Percentiles rank a stretch among this genome's conserved stretches.
Evolutionary conservation across 2,888 invertebrate species (phyloP).

Genomic region (Drosophila putrida): DNA sequence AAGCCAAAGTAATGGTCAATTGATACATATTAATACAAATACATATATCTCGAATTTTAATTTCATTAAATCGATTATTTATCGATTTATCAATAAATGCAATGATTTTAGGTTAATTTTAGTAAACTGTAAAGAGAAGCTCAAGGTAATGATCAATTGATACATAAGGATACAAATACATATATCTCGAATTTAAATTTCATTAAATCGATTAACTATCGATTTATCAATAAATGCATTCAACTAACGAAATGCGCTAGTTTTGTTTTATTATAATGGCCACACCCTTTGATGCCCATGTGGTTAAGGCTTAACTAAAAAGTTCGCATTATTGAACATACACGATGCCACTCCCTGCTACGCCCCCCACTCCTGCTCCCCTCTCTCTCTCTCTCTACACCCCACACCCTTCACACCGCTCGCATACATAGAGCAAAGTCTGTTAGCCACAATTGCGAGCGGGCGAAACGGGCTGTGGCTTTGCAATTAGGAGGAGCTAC

Average conservation of each 20-base stretch:
- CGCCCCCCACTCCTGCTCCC: too few species aligned
- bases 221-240: background rate
- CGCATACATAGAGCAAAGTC: constrained; percentile 3
- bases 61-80: too few species aligned
- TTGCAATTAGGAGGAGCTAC: constrained; percentile 82
- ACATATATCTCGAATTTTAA: too few species aligned
- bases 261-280: constrained; percentile 9
- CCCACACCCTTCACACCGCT: background rate
- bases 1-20: too few species aligned
- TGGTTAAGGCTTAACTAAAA: constrained; percentile 24
- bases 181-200: too few species aligned
- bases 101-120: too few species aligned
- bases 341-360: constrained; percentile 29
- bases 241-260: background rate
- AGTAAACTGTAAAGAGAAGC: too few species aligned
- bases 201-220: too few species aligned
- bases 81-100: background rate
- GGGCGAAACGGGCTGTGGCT: constrained; percentile 67
- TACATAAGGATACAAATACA: too few species aligned
- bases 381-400: background rate
- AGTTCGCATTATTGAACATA: constrained; percentile 75
- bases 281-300: constrained; percentile 25
- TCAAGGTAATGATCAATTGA: too few species aligned
- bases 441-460: constrained; percentile 72
- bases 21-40: too few species aligned